Base-by-base conservation (phyloP, 92 coral and sea anemone genomes). In the Bergia sp. region DNA sequence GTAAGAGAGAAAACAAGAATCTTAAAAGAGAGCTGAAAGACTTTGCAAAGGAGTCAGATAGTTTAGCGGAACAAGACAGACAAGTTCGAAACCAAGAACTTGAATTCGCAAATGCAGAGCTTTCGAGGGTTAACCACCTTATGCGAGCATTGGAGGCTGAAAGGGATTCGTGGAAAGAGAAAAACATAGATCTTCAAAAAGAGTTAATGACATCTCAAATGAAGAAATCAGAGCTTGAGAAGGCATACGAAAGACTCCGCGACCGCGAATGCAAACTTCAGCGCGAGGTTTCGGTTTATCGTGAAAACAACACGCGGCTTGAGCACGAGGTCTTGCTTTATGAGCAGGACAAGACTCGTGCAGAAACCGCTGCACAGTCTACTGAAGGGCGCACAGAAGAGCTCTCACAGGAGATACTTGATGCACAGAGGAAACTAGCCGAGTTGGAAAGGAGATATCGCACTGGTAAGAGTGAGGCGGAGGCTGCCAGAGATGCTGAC, bases 141-240 rank as follows among this genome's bases (percentile, higher is more conserved):
- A 89, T 80, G 15, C 80, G 73, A 58, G 88, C 90, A 40, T 82
- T 94, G 42, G 96, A 95, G 57, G 94, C 88, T 20, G 94, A 95
- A 57, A 88, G 95, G 1, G 94, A 94, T 2, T 91, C 96, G 0
- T 81, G 90, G 92, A 81, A 92, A 37, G 92, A 86, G 90, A 92
- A 95, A 86, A 93, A 92, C 79, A 77, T 95, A 77, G 90, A 93
- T 86, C 92, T 92, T 18, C 95, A 95, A 78, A 95, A 95, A 81
- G 95, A 95, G 47, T 12, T 90, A 21, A 88, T 92, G 77, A 86
- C 95, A 53, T 89, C 91, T 8, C 90, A 91, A 76, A 90, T 93
- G 78, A 93, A 92, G 65, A 91, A 53, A 57, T 79, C 88, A 0
- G 99, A 96, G 82, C 58, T 92, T 45, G 98, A 93, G 73, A 91